Evolutionary conservation across 2,797 vertebrate species (phyloP).

Genomic region (Chloroceryle inda): DNA sequence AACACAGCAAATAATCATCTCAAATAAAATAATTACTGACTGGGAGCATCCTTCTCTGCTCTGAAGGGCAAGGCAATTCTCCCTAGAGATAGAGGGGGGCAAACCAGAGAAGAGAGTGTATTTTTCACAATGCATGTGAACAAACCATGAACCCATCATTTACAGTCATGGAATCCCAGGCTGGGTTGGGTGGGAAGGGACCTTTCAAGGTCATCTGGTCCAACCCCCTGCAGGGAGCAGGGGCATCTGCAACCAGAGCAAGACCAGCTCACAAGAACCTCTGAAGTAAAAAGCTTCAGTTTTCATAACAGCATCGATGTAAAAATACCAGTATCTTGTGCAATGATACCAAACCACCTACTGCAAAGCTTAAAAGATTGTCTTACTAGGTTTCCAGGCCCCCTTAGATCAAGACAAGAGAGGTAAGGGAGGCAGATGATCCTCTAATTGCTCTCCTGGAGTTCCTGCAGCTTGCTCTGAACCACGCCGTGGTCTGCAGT

Average conservation of each 20-base stretch:
- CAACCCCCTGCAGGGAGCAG: no score
- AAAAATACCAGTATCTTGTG: background rate
- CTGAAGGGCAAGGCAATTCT: background rate
- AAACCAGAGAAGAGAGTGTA: background rate
- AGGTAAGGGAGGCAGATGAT: background rate
- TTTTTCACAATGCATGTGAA: background rate
- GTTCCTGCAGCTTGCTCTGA: background rate
- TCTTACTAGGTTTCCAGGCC: background rate
- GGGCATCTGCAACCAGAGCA: no score
- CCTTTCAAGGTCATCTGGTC: no score
- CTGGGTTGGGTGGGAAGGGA: no score
- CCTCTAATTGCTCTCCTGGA: background rate
- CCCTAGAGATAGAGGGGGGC: background rate
- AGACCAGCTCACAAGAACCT: background rate
- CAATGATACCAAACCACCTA: background rate
- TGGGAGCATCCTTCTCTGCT: background rate
- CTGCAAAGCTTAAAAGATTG: background rate
- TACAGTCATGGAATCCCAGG: no score
- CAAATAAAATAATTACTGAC: background rate
- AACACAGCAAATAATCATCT: background rate
- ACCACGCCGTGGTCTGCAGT: accelerated
- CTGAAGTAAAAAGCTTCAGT: background rate
- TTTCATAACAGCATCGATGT: background rate
- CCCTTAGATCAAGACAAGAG: background rate
- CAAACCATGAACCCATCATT: background rate